A percentile compares a stretch with the other conserved stretches of the same genome.
phyloP scores from a whole-genome alignment of 2,888 invertebrate species.

The Nesidiocoris tenuis region DNA sequence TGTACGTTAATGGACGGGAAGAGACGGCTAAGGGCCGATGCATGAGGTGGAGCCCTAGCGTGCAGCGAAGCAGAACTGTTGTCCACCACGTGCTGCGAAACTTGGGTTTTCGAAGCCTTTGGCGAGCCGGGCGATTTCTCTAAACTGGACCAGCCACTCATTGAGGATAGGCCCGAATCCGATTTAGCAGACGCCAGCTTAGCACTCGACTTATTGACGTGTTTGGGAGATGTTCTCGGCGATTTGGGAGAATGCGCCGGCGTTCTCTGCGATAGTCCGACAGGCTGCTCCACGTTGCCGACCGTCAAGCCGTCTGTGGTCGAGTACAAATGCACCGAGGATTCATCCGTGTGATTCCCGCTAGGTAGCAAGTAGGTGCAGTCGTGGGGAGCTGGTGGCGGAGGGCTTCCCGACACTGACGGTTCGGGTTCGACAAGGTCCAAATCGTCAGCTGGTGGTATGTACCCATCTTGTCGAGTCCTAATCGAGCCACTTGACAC shows the following conservation, averaged over 20 bases:
- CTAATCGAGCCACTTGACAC: constrained; percentile 53
- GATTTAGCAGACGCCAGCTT: constrained; percentile 76
- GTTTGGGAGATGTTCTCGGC: constrained; percentile 70
- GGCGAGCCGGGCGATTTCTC: constrained; percentile 84
- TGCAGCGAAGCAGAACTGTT: constrained; percentile 3
- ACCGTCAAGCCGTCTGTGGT: constrained; percentile 31
- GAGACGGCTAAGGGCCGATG: constrained; percentile 6
- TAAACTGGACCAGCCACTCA: constrained; percentile 82
- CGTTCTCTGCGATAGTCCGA: constrained; percentile 63
- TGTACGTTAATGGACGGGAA: constrained; percentile 45
- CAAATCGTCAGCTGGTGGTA: constrained; percentile 50
- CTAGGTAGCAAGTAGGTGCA: constrained; percentile 45
- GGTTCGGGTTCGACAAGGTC: constrained; percentile 57
- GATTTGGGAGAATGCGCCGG: constrained; percentile 70
- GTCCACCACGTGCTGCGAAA: constrained; percentile 8
- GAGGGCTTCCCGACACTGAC: constrained; percentile 62
- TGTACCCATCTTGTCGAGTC: constrained; percentile 65
- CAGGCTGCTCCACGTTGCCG: constrained; percentile 35
- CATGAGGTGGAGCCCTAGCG: constrained; percentile 38
- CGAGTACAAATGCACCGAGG: constrained; percentile 26
- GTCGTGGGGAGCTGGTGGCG: constrained; percentile 78
- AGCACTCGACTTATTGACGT: constrained; percentile 60
- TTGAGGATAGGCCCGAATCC: constrained; percentile 81
- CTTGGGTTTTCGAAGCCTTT: constrained; percentile 56
- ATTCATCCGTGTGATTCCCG: constrained; percentile 6